Evolutionary conservation across 2,113 vertebrate species (phyloP).

Genomic region (Natator depressus): DNA sequence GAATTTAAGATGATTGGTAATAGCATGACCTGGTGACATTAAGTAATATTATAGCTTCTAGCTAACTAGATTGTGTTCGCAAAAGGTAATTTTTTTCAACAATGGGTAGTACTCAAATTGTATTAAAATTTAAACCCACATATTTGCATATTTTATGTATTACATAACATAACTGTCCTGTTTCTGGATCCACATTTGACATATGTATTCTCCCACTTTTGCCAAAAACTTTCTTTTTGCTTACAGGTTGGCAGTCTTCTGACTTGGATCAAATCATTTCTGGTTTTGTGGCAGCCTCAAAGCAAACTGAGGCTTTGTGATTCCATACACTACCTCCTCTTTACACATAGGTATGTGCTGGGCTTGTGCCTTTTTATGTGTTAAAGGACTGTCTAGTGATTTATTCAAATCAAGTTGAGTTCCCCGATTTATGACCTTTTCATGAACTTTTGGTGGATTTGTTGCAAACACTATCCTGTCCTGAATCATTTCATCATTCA

Average conservation of each 20-base stretch:
- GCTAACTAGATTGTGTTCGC: too few relatives aligned
- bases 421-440: neutral
- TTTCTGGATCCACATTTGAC: conserved; percentile 37
- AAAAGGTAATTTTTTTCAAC: neutral
- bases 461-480: neutral
- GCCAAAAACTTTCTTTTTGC: neutral
- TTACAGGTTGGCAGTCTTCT: neutral
- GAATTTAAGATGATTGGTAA: too few relatives aligned
- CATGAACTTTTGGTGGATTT: neutral
- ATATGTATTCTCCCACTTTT: conserved; percentile 19
- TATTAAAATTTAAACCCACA: neutral
- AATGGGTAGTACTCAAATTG: neutral
- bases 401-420: neutral
- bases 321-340: neutral
- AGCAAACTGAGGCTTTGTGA: neutral
- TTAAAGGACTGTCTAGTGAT: neutral
- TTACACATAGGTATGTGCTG: neutral
- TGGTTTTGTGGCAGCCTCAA: neutral
- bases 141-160: neutral
- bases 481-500: conserved; percentile 38
- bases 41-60: neutral
- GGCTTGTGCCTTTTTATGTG: neutral
- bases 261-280: conserved; percentile 23
- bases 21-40: neutral
- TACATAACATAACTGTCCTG: neutral